A percentile compares a stretch with the other conserved stretches of the same genome.
These are phyloP conservation scores for Aplysia californica DNA, from an alignment of 1,140 invertebrate genomes.

Conservation along the genomic window DNA sequence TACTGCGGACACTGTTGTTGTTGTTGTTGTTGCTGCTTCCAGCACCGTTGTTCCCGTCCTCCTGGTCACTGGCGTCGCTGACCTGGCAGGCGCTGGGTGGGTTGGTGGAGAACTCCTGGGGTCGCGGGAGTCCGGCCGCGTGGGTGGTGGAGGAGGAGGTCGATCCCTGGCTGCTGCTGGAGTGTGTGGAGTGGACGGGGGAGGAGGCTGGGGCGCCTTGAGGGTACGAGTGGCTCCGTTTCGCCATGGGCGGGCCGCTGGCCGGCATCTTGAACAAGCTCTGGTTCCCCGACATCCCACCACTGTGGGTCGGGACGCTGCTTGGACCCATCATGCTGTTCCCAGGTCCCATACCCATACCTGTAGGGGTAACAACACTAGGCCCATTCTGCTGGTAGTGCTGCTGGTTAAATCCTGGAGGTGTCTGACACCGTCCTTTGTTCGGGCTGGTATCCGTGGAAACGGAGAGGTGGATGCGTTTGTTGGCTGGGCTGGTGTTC, in stretches of 20 bases:
- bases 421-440: constrained; percentile 46
- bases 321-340: neutral
- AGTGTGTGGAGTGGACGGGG: neutral
- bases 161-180: constrained; percentile 1
- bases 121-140: constrained; percentile 20
- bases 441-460: constrained; percentile 50
- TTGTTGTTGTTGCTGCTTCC: constrained; percentile 32
- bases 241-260: constrained; percentile 47
- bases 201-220: constrained; percentile 44
- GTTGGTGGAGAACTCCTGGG: constrained; percentile 31
- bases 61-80: constrained; percentile 23
- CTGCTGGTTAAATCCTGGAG: constrained; percentile 41
- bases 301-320: neutral
- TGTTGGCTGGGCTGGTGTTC: constrained; percentile 56
- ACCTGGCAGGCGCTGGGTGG: constrained; percentile 8
- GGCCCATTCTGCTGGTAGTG: neutral
- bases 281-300: neutral
- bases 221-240: constrained; percentile 44
- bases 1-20: too few relatives aligned
- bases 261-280: constrained; percentile 56
- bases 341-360: neutral
- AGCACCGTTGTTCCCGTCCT: constrained; percentile 23
- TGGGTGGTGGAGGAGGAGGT: neutral
- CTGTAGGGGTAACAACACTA: too few relatives aligned
- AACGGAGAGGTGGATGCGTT: constrained; percentile 54